Conservation (phyloP, 2,888 invertebrate genomes). For the Alcis repandata region DNA sequence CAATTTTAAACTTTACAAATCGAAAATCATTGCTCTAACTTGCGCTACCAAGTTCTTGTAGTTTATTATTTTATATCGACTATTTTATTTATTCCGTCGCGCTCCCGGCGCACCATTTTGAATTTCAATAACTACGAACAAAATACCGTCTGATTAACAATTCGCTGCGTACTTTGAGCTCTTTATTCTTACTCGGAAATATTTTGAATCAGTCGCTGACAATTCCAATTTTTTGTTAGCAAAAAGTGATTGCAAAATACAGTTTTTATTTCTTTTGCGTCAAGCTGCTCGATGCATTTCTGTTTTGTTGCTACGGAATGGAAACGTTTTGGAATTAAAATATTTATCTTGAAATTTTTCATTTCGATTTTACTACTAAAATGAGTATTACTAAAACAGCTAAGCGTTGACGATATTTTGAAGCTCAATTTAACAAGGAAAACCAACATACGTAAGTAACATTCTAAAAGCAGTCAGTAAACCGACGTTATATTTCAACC, state of each 20-base stretch:
- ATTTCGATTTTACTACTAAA: not conserved
- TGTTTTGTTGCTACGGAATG: not conserved
- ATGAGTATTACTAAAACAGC: not conserved
- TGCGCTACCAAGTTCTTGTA: conserved; percentile 41
- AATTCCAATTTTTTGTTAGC: conserved; percentile 14
- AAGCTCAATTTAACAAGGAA: no score
- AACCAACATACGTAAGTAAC: no score
- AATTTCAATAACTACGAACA: conserved; percentile 48
- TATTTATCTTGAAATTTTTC: not conserved
- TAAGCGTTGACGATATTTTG: no score
- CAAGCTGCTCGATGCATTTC: not conserved
- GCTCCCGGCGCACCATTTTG: conserved; percentile 41
- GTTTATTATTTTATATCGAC: conserved; percentile 60
- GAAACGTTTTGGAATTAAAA: not conserved
- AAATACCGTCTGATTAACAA: conserved; percentile 45
- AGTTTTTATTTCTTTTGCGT: not conserved
- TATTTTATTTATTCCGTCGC: conserved; percentile 55
- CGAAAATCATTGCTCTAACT: conserved; percentile 50
- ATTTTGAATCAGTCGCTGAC: conserved; percentile 17
- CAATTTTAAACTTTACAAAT: conserved; percentile 50
- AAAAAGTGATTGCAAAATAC: not conserved
- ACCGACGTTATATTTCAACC: no score
- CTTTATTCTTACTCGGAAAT: conserved; percentile 31
- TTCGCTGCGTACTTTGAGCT: conserved; percentile 36
- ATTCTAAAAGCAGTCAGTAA: no score